Evolutionary conservation across 2,113 vertebrate species (phyloP).

Genomic region (Rhinoderma darwinii): DNA sequence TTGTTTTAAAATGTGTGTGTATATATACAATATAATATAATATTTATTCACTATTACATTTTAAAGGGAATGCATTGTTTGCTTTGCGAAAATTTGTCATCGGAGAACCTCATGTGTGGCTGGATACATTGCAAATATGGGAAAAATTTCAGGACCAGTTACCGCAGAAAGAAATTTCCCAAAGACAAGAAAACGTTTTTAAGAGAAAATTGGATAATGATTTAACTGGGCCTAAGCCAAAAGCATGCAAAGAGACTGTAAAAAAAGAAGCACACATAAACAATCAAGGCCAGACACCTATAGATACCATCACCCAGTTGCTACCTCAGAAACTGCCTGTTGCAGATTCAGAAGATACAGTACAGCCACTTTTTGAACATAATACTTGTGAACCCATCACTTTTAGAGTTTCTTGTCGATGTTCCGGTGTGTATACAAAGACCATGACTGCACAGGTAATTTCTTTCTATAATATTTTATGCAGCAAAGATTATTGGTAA

Average conservation of each 20-base stretch:
- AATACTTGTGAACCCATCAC: conserved; percentile 52
- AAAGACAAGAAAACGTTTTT: background rate
- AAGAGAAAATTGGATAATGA: conserved; percentile 70
- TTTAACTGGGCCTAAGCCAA: conserved; percentile 44
- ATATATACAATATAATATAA: background rate
- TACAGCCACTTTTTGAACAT: background rate
- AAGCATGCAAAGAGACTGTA: conserved; percentile 65
- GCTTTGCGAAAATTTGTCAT: conserved; percentile 69
- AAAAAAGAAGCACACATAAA: background rate
- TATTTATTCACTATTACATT: conserved; percentile 15
- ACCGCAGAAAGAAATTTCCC: conserved; percentile 17
- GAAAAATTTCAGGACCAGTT: conserved; percentile 62
- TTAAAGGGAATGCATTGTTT: conserved; percentile 70
- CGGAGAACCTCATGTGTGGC: conserved; percentile 68
- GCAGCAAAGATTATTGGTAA: no score
- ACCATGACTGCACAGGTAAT: conserved; percentile 80
- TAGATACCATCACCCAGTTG: background rate
- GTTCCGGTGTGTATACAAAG: conserved; percentile 79
- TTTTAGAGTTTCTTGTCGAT: conserved; percentile 91
- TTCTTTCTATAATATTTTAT: background rate
- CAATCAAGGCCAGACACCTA: background rate
- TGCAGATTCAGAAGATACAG: background rate
- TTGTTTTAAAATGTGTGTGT: no score
- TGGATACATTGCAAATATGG: conserved; percentile 69
- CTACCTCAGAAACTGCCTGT: background rate